Base-by-base conservation (phyloP, 2,888 invertebrate genomes). In the Reticulitermes lucifugus region DNA sequence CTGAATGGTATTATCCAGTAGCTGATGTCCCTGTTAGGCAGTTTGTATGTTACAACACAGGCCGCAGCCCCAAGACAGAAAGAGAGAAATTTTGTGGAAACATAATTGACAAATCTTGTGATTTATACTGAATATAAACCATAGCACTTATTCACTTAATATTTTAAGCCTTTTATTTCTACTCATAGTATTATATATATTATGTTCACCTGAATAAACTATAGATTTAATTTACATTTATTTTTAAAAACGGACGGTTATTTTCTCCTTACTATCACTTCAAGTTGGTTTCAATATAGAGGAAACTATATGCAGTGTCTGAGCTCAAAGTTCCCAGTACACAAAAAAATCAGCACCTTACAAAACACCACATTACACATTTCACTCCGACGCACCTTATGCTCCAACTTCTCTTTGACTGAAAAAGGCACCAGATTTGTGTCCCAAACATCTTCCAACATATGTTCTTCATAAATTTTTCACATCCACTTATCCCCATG, bases 191-290 rank as follows among this genome's bases (percentile, higher is more conserved):
- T 55, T 41, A 73, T 41, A 41, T 41, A 73, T 73, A 41, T 35
- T 60, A 80, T 59, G 60, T 60, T 43, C 55, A 80, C 80, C 80
- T 80, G 80, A 80, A 80, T 55, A 80, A 80, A 80, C 80, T 83
- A 77, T 79, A 79, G 46, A 75, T 79, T 83, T 77, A 83, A 51
- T 73, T 77, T 80, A 81, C 70, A 83, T 84, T 85, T 35, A 79
- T 46, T 22, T 73, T 80, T 85, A 80, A 85, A 85, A 83, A 85
- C 83, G 85, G 85, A 85, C 85, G 85, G 85, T 84, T 85, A 85
- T 84, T 84, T 81, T 80, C 75, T 60, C 79, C 60, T 84, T 70
- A 79, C 70, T 80, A 80, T 80, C 80, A 80, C 80, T 41, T 59
- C 51, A 21, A 14, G 14, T 80, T 80, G 80, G 55, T 80, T 79